A percentile compares a stretch with the other conserved stretches of the same genome.
Conservation (phyloP, 2,888 invertebrate genomes). For the Cheiracanthium punctorium region DNA sequence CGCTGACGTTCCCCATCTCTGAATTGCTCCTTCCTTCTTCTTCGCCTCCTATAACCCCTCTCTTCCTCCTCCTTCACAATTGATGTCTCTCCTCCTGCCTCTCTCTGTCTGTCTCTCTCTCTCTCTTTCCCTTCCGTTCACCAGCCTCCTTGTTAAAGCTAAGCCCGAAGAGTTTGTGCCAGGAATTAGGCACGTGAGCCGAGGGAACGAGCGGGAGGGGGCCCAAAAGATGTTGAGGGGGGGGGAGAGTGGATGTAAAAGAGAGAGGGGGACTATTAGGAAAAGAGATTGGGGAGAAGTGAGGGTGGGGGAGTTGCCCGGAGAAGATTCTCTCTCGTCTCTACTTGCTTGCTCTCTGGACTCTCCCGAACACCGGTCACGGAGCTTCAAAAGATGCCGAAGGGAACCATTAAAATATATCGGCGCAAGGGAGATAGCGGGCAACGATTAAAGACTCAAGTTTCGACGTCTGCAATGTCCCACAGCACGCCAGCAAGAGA, state of each 20-base stretch:
- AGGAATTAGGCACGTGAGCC: conserved; percentile 69
- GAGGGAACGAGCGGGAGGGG: conserved; percentile 39
- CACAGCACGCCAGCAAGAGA: conserved; percentile 51
- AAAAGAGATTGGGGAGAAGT: conserved; percentile 21
- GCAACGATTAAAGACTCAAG: conserved; percentile 68
- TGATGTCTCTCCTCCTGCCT: not conserved
- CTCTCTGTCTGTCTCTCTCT: conserved; percentile 18
- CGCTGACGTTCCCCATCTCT: conserved; percentile 2
- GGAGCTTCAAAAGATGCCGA: conserved; percentile 69
- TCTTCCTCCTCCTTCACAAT: conserved; percentile 15
- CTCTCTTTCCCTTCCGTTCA: conserved; percentile 23
- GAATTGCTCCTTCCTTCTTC: conserved; percentile 35
- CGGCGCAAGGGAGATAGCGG: conserved; percentile 68
- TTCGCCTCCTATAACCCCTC: not conserved
- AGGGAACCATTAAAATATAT: conserved; percentile 70
- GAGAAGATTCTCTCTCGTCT: conserved; percentile 50
- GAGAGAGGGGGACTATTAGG: conserved; percentile 59
- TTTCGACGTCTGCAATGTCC: conserved; percentile 64
- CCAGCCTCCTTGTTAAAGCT: conserved; percentile 68
- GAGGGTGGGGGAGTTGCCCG: conserved; percentile 1
- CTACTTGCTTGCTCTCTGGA: conserved; percentile 23
- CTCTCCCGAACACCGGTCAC: conserved; percentile 68
- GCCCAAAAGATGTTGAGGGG: not conserved
- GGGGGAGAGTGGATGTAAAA: not conserved
- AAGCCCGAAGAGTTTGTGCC: conserved; percentile 69